Evolutionary conservation across 2,113 vertebrate species (phyloP).

Genomic region (Megaptera novaeangliae): DNA sequence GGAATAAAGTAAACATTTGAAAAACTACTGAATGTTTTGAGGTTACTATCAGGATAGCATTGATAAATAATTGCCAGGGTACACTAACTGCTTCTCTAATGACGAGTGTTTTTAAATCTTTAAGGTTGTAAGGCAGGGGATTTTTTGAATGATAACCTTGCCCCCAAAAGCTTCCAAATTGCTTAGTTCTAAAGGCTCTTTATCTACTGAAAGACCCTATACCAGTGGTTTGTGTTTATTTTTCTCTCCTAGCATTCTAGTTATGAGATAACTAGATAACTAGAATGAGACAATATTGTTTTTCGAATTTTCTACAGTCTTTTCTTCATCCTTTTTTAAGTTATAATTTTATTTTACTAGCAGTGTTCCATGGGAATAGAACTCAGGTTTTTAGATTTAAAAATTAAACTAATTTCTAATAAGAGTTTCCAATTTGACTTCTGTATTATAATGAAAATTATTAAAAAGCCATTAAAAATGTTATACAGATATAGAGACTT

Average conservation of each 20-base stretch:
- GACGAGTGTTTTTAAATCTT: background rate
- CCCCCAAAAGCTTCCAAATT: background rate
- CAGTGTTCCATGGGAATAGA: background rate
- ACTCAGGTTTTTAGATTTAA: background rate
- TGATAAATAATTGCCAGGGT: background rate
- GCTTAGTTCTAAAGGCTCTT: background rate
- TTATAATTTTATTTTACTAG: slow-evolving; percentile 2
- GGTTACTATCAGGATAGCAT: background rate
- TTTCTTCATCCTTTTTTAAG: background rate
- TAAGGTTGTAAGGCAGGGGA: background rate
- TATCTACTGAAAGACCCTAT: background rate
- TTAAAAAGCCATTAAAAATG: slow-evolving; percentile 35
- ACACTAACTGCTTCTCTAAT: background rate
- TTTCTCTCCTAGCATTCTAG: background rate
- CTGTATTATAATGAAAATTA: background rate
- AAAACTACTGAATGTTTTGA: background rate
- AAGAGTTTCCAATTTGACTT: slow-evolving; percentile 12
- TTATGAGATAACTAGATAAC: background rate
- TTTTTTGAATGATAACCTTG: background rate
- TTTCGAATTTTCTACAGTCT: background rate
- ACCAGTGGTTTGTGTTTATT: background rate
- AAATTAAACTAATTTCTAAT: background rate
- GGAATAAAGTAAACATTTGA: background rate
- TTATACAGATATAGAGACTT: background rate
- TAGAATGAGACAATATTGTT: background rate